Conservation (phyloP, 2,113 vertebrate species). For the Hipposideros armiger region DNA sequence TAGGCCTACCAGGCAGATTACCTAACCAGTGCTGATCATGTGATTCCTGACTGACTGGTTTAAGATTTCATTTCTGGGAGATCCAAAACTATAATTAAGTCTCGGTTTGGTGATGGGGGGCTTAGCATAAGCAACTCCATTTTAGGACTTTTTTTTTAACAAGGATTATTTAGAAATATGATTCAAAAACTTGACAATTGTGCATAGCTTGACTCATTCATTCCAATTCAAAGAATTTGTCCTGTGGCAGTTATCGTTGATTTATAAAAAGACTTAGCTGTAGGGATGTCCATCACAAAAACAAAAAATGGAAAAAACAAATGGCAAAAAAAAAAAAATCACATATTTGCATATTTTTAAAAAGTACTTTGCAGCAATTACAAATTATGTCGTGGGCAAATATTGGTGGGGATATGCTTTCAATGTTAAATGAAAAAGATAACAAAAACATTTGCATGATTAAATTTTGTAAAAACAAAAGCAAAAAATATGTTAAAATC, state of each 20-base stretch:
- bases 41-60: neutral
- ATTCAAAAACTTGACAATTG: neutral
- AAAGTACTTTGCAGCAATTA: constrained; percentile 2
- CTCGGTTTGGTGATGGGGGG: neutral
- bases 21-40: neutral
- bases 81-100: too few relatives aligned
- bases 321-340: too few relatives aligned
- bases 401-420: neutral
- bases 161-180: neutral
- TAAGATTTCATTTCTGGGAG: too few relatives aligned
- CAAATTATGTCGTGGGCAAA: neutral
- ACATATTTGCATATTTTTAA: neutral
- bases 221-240: neutral
- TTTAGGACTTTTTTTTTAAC: neutral
- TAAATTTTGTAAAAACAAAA: constrained; percentile 35
- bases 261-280: neutral
- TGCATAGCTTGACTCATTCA: neutral
- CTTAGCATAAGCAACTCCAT: neutral
- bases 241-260: neutral
- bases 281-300: neutral
- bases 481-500: neutral
- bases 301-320: neutral
- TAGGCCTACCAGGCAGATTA: neutral
- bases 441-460: neutral
- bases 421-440: neutral